phyloP scores from a whole-genome alignment of 2,797 vertebrate genomes.

The Phrynocephalus forsythii region DNA sequence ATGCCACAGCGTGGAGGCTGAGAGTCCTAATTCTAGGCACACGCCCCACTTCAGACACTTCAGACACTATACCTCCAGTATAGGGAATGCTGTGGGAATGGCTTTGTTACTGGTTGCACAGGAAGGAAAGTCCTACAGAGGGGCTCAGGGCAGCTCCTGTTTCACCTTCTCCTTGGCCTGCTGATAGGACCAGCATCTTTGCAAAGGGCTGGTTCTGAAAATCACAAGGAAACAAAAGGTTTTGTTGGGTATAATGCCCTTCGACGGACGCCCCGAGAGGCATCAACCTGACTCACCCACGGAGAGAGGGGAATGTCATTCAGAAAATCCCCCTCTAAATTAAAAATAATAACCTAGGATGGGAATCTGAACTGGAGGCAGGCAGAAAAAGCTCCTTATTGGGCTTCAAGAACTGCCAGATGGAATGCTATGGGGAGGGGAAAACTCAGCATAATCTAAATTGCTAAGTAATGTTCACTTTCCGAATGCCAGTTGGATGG shows the following conservation, averaged over 20 bases:
- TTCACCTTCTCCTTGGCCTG: no score
- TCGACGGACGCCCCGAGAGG: background rate
- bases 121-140: no score
- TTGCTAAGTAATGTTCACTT: slow-evolving; percentile 35
- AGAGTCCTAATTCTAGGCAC: no score
- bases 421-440: slow-evolving; percentile 14
- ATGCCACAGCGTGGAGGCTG: no score
- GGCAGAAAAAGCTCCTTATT: background rate
- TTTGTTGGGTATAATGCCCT: background rate
- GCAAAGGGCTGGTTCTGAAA: background rate
- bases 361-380: background rate
- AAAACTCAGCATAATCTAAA: slow-evolving; percentile 43
- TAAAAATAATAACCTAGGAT: background rate
- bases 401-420: slow-evolving; percentile 41
- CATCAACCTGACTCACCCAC: no score
- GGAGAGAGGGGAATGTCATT: background rate
- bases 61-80: no score
- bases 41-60: no score
- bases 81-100: no score
- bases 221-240: background rate
- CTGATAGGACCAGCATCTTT: no score
- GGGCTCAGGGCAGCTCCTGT: no score
- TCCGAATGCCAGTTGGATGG: slow-evolving; percentile 15
- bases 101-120: background rate
- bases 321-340: no score